A percentile compares a stretch with the other conserved stretches of the same genome.
Conservation (phyloP, 2,113 vertebrate species). For the Nettapus auritus region DNA sequence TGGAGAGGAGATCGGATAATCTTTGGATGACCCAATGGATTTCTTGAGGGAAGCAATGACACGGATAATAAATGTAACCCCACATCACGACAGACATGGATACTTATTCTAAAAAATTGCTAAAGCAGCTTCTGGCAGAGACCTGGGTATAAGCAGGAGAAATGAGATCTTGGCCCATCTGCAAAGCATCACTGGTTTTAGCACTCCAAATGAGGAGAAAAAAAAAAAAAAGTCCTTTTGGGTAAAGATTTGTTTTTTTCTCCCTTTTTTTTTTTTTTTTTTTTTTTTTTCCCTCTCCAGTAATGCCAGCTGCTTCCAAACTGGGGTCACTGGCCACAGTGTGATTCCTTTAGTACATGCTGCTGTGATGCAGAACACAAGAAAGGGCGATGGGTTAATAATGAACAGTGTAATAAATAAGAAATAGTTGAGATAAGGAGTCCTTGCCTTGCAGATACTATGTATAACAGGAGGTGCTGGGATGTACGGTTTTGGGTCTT, state of each 20-base stretch:
- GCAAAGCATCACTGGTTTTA: constrained; percentile 11
- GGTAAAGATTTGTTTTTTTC: not conserved
- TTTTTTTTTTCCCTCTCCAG: not conserved
- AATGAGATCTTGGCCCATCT: constrained; percentile 14
- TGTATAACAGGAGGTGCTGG: too few relatives aligned
- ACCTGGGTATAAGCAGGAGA: not conserved
- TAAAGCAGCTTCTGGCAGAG: constrained; percentile 43
- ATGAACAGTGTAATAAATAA: too few relatives aligned
- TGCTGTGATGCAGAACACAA: too few relatives aligned
- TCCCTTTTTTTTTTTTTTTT: too few relatives aligned
- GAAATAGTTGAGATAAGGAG: too few relatives aligned
- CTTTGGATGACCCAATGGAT: constrained; percentile 39
- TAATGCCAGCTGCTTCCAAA: not conserved
- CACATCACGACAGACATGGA: not conserved
- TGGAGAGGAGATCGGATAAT: constrained; percentile 18
- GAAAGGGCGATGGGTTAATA: too few relatives aligned
- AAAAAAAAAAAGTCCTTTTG: not conserved
- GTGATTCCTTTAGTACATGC: constrained; percentile 29
- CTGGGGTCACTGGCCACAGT: not conserved
- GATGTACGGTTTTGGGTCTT: too few relatives aligned
- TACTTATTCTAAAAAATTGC: constrained; percentile 23
- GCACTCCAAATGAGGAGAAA: not conserved
- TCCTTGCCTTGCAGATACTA: too few relatives aligned
- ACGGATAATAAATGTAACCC: constrained; percentile 28
- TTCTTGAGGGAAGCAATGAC: constrained; percentile 35